phyloP scores from a whole-genome alignment of 2,888 invertebrate species.

The Blera fallax region DNA sequence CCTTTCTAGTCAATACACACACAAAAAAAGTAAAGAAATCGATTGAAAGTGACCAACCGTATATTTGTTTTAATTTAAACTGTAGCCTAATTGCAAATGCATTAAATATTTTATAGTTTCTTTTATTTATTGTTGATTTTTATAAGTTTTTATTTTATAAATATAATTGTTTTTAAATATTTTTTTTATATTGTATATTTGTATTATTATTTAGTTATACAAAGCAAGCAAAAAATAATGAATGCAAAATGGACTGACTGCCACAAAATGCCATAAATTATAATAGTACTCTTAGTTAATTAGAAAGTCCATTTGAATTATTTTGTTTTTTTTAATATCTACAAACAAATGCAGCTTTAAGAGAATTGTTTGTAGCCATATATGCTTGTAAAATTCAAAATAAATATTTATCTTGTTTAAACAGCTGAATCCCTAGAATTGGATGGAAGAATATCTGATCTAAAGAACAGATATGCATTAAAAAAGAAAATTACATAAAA shows the following conservation, averaged over 20 bases:
- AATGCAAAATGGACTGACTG: slow-evolving; percentile 60
- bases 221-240: slow-evolving; percentile 25
- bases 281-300: slow-evolving; percentile 50
- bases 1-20: slow-evolving; percentile 67
- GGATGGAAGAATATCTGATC: slow-evolving; percentile 67
- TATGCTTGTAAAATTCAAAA: slow-evolving; percentile 24
- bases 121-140: slow-evolving; percentile 69
- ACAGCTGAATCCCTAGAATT: slow-evolving; percentile 69
- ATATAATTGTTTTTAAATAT: slow-evolving; percentile 22
- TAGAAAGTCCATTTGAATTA: slow-evolving; percentile 46
- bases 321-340: slow-evolving; percentile 1
- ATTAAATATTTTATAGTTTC: slow-evolving; percentile 54
- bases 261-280: slow-evolving; percentile 70
- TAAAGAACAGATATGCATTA: slow-evolving; percentile 52
- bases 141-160: slow-evolving; percentile 33
- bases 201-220: slow-evolving; percentile 58
- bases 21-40: slow-evolving; percentile 28
- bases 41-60: slow-evolving; percentile 41
- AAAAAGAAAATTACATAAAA: neutral
- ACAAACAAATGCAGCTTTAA: slow-evolving; percentile 23
- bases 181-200: slow-evolving; percentile 52
- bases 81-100: slow-evolving; percentile 58
- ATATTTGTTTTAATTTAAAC: slow-evolving; percentile 50
- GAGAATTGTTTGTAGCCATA: slow-evolving; percentile 33
- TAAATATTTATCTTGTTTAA: slow-evolving; percentile 47